These are phyloP conservation scores for Noctua fimbriata DNA, from an alignment of 2,888 invertebrate genomes.

Conservation along the genomic window DNA sequence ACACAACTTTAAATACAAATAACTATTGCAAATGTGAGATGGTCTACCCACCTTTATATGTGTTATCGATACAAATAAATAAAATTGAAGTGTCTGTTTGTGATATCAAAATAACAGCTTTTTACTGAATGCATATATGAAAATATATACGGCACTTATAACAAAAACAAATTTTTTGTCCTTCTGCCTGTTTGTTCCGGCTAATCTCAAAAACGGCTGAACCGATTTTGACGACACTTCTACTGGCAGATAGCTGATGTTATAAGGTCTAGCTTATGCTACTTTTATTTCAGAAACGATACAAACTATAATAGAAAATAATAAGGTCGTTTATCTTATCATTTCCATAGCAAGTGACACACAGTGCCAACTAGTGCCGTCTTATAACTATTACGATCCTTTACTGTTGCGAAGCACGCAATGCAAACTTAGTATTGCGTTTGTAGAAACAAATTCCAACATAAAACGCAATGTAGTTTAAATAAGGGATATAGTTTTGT, in stretches of 20 bases:
- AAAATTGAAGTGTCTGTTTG: too few relatives aligned
- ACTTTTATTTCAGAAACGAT: too few relatives aligned
- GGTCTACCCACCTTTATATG: not conserved
- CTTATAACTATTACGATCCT: slow-evolving; percentile 68
- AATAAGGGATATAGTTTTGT: slow-evolving; percentile 27
- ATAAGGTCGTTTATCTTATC: slow-evolving; percentile 43
- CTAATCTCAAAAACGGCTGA: too few relatives aligned
- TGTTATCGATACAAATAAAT: too few relatives aligned
- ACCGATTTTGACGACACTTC: too few relatives aligned
- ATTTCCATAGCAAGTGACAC: slow-evolving; percentile 69
- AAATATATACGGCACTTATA: too few relatives aligned
- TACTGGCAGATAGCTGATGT: too few relatives aligned
- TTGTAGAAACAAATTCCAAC: slow-evolving; percentile 43
- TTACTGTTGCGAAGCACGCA: slow-evolving; percentile 72
- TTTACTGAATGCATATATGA: too few relatives aligned
- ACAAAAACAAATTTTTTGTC: too few relatives aligned
- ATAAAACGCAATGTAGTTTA: slow-evolving; percentile 47
- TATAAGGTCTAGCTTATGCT: too few relatives aligned
- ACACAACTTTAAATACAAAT: not conserved
- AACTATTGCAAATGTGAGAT: not conserved
- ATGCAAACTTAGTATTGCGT: slow-evolving; percentile 53
- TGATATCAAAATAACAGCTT: too few relatives aligned
- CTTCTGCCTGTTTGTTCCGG: too few relatives aligned
- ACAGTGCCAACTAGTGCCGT: slow-evolving; percentile 75
- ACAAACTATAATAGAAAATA: not conserved